Base-by-base conservation (phyloP, 2,113 vertebrate species). In the Sturnira hondurensis region DNA sequence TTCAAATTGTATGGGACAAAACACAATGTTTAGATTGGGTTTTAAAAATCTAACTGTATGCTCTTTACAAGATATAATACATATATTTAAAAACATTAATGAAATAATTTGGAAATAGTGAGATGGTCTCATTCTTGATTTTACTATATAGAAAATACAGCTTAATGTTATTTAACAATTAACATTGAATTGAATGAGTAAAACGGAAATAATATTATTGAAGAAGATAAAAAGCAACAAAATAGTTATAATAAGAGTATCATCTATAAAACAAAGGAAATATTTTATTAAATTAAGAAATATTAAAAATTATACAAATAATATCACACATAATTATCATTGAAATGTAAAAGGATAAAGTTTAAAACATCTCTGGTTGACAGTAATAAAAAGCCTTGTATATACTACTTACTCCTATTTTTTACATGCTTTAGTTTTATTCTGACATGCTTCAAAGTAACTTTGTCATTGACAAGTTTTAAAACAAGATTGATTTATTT, bases 401-500 rank as follows among this genome's bases (percentile, higher is more conserved):
- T 38, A 33, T 73, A 31, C 9, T 50, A 54, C 14, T 56, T 56
- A 56, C 54, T 56, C 54, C 20, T 22, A 22, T 56, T 56, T 71
- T 70, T 41, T 50, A 38, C 14, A 26, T 68, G 47, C 13, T 81
- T 83, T 31, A 84, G 52, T 41, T 80, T 93, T 63, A 43, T 89
- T 77, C 45, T 87, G 61, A 84, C 22, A 38, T 47, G 47, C 47
- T 93, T 82, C 58, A 68, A 88, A 88, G 89, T 43, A 91, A 43
- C 70, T 36, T 90, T 74, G 24, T 52, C 68, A 76, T 26, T 65
- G 50, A 65, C n/a, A 87, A 74, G 4, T 74, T 92, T 56, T 80
- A 93, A 93, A 95, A 45, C 45, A 68, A 93, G 89, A 56, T 33
- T 43, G 15, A 52, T 61, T 76, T 80, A 67, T 92, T 74, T 92